Evolutionary conservation across 2,797 vertebrate species (phyloP).

Genomic region (Gymnothorax javanicus): DNA sequence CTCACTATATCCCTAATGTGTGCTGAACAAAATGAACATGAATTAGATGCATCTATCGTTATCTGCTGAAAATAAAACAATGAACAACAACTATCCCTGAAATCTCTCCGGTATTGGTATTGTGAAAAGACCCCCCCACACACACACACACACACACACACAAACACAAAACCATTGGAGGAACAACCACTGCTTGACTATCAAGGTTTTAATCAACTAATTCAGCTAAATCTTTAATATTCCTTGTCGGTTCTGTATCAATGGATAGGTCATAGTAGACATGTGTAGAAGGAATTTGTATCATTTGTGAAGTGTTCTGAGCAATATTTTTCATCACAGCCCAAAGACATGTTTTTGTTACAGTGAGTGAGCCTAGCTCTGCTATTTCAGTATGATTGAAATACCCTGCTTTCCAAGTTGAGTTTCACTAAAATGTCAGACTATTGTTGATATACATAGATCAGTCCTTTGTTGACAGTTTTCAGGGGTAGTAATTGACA

Average conservation of each 20-base stretch:
- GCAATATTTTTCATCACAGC: background rate
- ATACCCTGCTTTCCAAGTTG: background rate
- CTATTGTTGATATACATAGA: slow-evolving; percentile 1
- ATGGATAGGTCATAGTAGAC: background rate
- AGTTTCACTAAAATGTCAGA: slow-evolving; percentile 27
- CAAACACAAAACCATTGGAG: no score
- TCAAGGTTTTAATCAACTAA: background rate
- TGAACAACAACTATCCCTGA: no score
- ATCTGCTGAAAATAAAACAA: no score
- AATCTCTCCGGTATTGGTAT: no score
- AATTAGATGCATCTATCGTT: no score
- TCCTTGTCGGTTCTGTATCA: background rate
- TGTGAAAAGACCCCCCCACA: no score
- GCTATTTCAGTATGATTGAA: background rate
- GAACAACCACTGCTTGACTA: background rate
- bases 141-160: no score
- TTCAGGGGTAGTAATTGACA: slow-evolving; percentile 37
- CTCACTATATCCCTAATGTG: no score
- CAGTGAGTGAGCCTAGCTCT: background rate
- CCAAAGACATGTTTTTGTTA: background rate
- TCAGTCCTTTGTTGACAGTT: slow-evolving; percentile 27
- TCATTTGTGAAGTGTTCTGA: background rate
- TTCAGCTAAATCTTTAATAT: background rate
- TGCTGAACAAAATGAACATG: no score
- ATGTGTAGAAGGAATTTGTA: background rate